Evolutionary conservation across 2,113 vertebrate species (phyloP).

Genomic region (Protomyctophum bolini): DNA sequence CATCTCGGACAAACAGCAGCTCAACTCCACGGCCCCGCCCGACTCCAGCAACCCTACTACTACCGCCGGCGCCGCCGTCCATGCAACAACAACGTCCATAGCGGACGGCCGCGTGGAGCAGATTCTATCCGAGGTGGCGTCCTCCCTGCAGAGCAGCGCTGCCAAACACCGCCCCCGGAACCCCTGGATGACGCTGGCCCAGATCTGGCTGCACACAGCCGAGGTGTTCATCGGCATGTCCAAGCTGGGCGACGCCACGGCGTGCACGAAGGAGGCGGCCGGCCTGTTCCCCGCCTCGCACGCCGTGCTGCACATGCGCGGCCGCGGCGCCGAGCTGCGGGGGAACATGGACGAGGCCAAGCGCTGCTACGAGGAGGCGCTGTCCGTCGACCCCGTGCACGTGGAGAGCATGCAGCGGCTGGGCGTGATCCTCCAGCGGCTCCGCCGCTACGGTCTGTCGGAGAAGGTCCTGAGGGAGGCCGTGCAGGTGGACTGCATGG

Average conservation of each 20-base stretch:
- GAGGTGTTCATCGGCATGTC: slow-evolving; percentile 93
- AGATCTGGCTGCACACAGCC: slow-evolving; percentile 92
- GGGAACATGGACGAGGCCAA: slow-evolving; percentile 93
- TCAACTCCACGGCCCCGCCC: slow-evolving; percentile 87
- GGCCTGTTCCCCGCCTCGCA: slow-evolving; percentile 97
- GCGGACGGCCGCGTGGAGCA: slow-evolving; percentile 97
- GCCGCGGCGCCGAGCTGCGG: slow-evolving; percentile 94
- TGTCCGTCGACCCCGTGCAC: slow-evolving; percentile 97
- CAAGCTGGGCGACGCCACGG: slow-evolving; percentile 93
- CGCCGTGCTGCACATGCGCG: slow-evolving; percentile 95
- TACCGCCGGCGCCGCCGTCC: slow-evolving; percentile 96
- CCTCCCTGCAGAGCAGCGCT: slow-evolving; percentile 95
- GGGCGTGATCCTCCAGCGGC: slow-evolving; percentile 95
- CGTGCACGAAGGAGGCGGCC: slow-evolving; percentile 96
- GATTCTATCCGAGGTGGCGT: slow-evolving; percentile 94
- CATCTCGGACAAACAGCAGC: slow-evolving; percentile 93
- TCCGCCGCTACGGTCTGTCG: slow-evolving; percentile 91
- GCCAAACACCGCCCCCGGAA: slow-evolving; percentile 95
- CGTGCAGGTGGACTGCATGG: slow-evolving; percentile 94
- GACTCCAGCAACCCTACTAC: slow-evolving; percentile 86
- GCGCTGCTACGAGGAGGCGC: slow-evolving; percentile 97
- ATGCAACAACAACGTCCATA: slow-evolving; percentile 95
- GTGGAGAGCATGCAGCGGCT: slow-evolving; percentile 98
- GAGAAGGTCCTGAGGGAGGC: slow-evolving; percentile 96
- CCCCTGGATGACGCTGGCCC: slow-evolving; percentile 98